Evolutionary conservation across 2,888 invertebrate genomes (phyloP).

Genomic region (Cephus rjabovi): DNA sequence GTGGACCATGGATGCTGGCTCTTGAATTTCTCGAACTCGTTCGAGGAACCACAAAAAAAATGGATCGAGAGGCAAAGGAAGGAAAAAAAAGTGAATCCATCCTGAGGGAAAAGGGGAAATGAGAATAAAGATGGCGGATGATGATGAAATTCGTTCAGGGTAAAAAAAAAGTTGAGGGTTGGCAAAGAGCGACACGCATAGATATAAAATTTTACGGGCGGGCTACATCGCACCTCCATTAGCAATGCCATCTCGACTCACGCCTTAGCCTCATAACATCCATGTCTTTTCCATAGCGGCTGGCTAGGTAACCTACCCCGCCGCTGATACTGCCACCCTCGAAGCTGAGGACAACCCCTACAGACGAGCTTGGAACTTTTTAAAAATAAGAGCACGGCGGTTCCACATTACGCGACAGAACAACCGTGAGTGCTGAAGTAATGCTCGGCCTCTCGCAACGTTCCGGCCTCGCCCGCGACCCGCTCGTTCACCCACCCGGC

Average conservation of each 20-base stretch:
- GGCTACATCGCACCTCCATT: slow-evolving; percentile 58
- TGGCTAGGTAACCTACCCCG: not conserved
- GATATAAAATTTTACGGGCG: slow-evolving; percentile 56
- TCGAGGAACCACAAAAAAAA: not conserved
- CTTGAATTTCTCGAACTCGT: not conserved
- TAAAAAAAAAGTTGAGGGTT: slow-evolving; percentile 2
- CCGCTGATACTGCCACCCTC: not conserved
- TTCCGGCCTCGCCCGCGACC: not conserved
- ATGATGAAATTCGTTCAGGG: not conserved
- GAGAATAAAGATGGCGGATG: not conserved
- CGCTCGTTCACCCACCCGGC: not conserved
- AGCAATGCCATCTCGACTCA: slow-evolving; percentile 43
- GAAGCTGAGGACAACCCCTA: not conserved
- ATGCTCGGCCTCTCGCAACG: not conserved
- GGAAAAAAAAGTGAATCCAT: not conserved
- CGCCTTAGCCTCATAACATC: slow-evolving; percentile 27
- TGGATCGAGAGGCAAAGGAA: not conserved
- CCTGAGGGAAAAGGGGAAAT: not conserved
- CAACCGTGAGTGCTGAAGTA: not conserved
- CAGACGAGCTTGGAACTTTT: not conserved
- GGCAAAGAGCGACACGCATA: slow-evolving; percentile 21
- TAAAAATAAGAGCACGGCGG: not conserved
- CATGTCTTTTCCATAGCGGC: slow-evolving; percentile 22
- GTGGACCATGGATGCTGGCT: not conserved
- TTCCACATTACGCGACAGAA: slow-evolving; percentile 2